phyloP scores from a whole-genome alignment of 2,888 invertebrate genomes.

The Morpho achilles region DNA sequence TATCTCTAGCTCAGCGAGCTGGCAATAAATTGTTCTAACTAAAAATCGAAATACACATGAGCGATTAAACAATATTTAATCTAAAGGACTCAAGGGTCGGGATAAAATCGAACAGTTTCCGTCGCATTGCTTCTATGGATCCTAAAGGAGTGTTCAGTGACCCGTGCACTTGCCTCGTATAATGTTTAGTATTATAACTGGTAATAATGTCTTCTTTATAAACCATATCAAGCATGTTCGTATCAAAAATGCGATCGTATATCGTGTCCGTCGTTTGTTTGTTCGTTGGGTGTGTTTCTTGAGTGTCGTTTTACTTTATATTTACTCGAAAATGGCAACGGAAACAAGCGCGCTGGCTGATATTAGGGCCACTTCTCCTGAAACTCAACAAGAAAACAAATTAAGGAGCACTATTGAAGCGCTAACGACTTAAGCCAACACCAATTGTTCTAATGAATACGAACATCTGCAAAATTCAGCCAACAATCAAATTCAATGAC shows the following conservation, averaged over 20 bases:
- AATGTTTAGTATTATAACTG: not conserved
- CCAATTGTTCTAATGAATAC: slow-evolving; percentile 1
- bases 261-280: no score
- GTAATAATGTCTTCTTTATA: not conserved
- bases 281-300: no score
- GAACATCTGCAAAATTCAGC: slow-evolving; percentile 4
- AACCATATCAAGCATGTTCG: no score
- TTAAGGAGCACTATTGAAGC: not conserved
- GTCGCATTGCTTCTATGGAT: slow-evolving; percentile 10
- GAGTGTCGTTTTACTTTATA: no score
- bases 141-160: slow-evolving; percentile 11
- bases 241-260: no score
- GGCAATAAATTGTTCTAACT: no score
- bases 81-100: not conserved
- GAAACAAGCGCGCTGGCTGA: no score
- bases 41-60: no score
- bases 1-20: no score
- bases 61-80: not conserved
- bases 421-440: slow-evolving; percentile 2
- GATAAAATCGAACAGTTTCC: slow-evolving; percentile 16
- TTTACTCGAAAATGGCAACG: no score
- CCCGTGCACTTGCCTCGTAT: not conserved
- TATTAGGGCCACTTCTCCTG: no score
- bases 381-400: not conserved
- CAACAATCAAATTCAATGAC: not conserved